Base-by-base conservation (phyloP, 2,113 vertebrate genomes). In the Oreocharis arfaki region DNA sequence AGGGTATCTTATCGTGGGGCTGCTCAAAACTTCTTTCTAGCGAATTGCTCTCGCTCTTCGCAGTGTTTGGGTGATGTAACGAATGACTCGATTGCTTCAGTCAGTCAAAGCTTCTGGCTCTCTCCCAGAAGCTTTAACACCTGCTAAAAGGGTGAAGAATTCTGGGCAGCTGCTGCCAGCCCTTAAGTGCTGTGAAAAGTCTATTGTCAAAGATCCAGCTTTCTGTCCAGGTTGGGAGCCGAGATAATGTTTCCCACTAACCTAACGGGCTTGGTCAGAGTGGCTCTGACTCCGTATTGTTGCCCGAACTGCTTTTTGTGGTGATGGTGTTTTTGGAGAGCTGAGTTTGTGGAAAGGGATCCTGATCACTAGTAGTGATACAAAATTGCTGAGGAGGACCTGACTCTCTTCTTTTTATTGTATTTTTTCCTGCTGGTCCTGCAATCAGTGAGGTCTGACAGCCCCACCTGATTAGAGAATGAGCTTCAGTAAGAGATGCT, bases 121-220 rank as follows among this genome's bases (percentile, higher is more conserved):
- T 71, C 57, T 86, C 88, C 78, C 88, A 96, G 85, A 11, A 90
- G 86, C 59, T 88, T 96, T 83, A 95, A 94, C 95, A 96, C 95
- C 93, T 96, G 95, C 95, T 95, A 63, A 94, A 90, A 84, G 90
- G 78, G 75, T 91, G 92, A 94, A 83, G 85, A 84, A 95, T 92
- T 94, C 83, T 71, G 84, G 79, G 52, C 76, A 93, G 74, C 88
- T 84, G 71, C 93, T 95, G 90, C 93, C 92, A 95, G 85, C 85
- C 71, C 4, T 4, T 67, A 86, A 94, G 83, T 88, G 60, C 92
- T 92, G 88, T 86, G 88, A 92, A 80, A 95, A 94, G 90, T 75
- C 93, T 93, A 75, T 90, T 93, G 87, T 84, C 92, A 93, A 65
- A 84, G 90, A 84, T 91, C 63, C 87, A 88, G 71, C 70, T 70